These are phyloP conservation scores for Terebella lapidaria DNA, from an alignment of 2,888 invertebrate genomes.

Conservation along the genomic window DNA sequence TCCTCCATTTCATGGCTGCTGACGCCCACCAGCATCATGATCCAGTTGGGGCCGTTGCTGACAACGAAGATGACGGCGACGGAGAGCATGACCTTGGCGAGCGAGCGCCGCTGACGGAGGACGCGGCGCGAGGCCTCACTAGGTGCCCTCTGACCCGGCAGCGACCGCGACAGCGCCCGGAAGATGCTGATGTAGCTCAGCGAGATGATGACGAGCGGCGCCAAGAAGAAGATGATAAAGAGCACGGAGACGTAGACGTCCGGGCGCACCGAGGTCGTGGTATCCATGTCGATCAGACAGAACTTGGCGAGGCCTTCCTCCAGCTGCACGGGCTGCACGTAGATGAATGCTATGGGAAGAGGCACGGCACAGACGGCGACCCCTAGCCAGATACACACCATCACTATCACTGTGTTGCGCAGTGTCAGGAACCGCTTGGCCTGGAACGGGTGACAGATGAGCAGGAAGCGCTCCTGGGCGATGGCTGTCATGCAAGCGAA, in stretches of 20 bases:
- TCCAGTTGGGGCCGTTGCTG: conserved; percentile 19
- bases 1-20: conserved; percentile 10
- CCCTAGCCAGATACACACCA: conserved; percentile 16
- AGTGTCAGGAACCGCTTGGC: conserved; percentile 18
- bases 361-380: conserved; percentile 14
- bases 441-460: conserved; percentile 21
- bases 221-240: conserved; percentile 18
- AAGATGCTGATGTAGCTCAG: conserved; percentile 17
- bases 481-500: conserved; percentile 22
- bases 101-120: conserved; percentile 9
- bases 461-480: conserved; percentile 21
- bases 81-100: conserved; percentile 24
- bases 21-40: conserved; percentile 9
- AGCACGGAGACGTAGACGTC: conserved; percentile 15
- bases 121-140: not conserved
- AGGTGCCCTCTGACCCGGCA: not conserved
- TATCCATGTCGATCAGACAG: conserved; percentile 15
- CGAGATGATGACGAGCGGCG: conserved; percentile 17
- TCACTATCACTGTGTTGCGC: conserved; percentile 2
- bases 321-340: conserved; percentile 8
- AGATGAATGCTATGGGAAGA: conserved; percentile 13
- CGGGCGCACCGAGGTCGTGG: not conserved
- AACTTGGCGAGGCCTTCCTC: conserved; percentile 5
- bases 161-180: conserved; percentile 5
- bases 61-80: conserved; percentile 20